A percentile compares a stretch with the other conserved stretches of the same genome.
These are phyloP conservation scores for Falco columbarius DNA, from an alignment of 2,797 vertebrate species.

Conservation along the genomic window DNA sequence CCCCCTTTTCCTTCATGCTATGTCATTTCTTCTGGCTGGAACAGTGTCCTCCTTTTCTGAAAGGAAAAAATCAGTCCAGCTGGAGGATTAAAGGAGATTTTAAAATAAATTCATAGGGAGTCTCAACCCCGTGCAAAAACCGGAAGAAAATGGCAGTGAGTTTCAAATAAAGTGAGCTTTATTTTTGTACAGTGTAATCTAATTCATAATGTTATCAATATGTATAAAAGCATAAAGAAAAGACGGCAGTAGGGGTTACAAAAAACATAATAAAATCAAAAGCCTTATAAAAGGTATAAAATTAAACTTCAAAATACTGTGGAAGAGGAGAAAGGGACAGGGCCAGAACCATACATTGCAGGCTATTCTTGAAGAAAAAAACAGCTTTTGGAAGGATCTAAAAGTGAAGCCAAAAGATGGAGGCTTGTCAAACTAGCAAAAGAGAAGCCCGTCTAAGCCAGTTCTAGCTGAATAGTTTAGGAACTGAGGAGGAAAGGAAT, in stretches of 20 bases:
- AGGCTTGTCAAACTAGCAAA: neutral
- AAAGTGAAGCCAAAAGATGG: neutral
- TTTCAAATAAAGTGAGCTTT: neutral
- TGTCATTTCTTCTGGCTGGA: conserved; percentile 39
- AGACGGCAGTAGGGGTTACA: neutral
- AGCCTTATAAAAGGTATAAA: neutral
- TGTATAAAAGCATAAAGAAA: neutral
- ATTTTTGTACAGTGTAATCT: neutral
- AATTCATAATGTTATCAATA: conserved; percentile 6
- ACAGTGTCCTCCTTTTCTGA: conserved; percentile 8
- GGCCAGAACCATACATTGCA: neutral
- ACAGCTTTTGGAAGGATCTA: neutral
- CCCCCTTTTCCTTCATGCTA: neutral
- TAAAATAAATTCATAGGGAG: conserved; percentile 21
- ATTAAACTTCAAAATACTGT: conserved; percentile 10
- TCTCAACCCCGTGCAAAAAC: neutral
- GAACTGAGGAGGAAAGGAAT: neutral
- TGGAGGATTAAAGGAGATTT: conserved; percentile 6
- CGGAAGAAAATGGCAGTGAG: neutral
- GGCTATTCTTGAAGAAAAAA: neutral
- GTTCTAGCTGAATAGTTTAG: neutral
- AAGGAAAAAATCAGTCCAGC: conserved; percentile 13
- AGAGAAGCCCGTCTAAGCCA: neutral
- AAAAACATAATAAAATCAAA: neutral
- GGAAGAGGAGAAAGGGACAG: neutral